Percentiles rank a stretch among this genome's conserved stretches.
Evolutionary conservation across 2,113 vertebrate species (phyloP).

Genomic region (Takifugu bimaculatus): DNA sequence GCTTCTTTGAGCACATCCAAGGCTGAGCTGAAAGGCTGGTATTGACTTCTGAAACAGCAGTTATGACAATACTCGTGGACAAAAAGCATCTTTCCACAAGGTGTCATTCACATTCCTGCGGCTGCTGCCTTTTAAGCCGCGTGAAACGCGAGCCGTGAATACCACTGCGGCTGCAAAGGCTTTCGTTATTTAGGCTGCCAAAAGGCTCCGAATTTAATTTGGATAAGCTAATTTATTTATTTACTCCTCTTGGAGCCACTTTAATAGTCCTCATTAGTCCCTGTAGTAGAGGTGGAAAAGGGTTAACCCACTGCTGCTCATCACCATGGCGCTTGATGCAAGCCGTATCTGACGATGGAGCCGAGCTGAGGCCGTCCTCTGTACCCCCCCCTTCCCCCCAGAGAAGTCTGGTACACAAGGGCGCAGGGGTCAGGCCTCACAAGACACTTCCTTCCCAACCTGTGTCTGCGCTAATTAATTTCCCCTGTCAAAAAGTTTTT

Average conservation of each 20-base stretch:
- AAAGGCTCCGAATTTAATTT: not conserved
- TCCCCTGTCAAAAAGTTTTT: conserved; percentile 49
- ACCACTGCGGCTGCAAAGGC: conserved; percentile 1
- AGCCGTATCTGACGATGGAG: conserved; percentile 26
- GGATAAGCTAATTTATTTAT: not conserved
- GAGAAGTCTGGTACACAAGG: conserved; percentile 25
- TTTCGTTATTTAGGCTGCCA: too few species aligned
- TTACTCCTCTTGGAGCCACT: not conserved
- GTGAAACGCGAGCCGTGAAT: not conserved
- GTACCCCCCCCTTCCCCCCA: conserved; percentile 3
- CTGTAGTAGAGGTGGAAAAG: not conserved
- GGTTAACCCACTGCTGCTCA: conserved; percentile 15
- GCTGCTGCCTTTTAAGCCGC: too few species aligned
- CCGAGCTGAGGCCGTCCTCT: conserved; percentile 17
- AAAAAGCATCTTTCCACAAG: not conserved
- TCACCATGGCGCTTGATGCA: conserved; percentile 13
- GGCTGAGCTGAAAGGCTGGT: conserved; percentile 16
- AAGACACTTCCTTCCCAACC: conserved; percentile 15
- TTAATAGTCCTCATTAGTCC: conserved; percentile 21
- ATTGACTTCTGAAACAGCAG: conserved; percentile 37
- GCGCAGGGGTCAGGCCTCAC: conserved; percentile 42
- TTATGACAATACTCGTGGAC: conserved; percentile 8
- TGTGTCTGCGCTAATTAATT: conserved; percentile 58
- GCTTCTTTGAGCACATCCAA: conserved; percentile 39
- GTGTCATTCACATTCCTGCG: conserved; percentile 3